Evolutionary conservation across 2,797 vertebrate species (phyloP), one percentile per base, ranked within the genome.

Genomic region (Diplodus puntazzo): DNA sequence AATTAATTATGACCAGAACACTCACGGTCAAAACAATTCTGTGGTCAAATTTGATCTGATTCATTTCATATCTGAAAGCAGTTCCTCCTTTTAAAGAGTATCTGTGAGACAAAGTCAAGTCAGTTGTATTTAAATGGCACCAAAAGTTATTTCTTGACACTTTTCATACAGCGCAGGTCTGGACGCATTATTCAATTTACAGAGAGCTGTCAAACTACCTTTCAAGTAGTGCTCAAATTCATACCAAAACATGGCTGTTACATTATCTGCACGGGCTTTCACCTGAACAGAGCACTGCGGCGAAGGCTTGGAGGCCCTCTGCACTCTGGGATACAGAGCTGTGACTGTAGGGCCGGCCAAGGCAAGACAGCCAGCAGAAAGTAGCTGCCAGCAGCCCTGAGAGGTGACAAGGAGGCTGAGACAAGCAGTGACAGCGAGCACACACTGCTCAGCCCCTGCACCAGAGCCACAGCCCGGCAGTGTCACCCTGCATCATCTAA

Each of bases 341-440:
- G 81, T 75, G 70, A 81, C 77, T 82, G 83, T 23, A 62, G 69
- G 43, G 34, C 53, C 17, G 17, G 69, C 78, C 76, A 66, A 83
- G 71, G 77, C 80, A 76, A 85, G 81, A 89, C 88, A 87, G 88
- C 77, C 83, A 86, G 86, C 90, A 92, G 88, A 91, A 87, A 81
- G 85, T 59, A 72, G 82, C 87, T 85, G 88, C 87, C 88, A 87
- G 86, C 83, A 71, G 79, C 72, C 49, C 74, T 49, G 76, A 88
- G 84, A 86, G 87, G 69, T 82, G 88, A 88, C 90, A 80, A 89
- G 87, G 83, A 89, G 86, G 77, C 77, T 75, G 84, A 89, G 81
- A 92, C 74, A 39, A 75, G 82, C 85, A 67, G 79, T 78, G 87
- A 91, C 91, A 89, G 91, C 82, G 16, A 84, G 74, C 89, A 69